A percentile compares a stretch with the other conserved stretches of the same genome.
These are phyloP conservation scores for Toxostoma redivivum DNA, from an alignment of 2,113 vertebrate species.

Conservation along the genomic window DNA sequence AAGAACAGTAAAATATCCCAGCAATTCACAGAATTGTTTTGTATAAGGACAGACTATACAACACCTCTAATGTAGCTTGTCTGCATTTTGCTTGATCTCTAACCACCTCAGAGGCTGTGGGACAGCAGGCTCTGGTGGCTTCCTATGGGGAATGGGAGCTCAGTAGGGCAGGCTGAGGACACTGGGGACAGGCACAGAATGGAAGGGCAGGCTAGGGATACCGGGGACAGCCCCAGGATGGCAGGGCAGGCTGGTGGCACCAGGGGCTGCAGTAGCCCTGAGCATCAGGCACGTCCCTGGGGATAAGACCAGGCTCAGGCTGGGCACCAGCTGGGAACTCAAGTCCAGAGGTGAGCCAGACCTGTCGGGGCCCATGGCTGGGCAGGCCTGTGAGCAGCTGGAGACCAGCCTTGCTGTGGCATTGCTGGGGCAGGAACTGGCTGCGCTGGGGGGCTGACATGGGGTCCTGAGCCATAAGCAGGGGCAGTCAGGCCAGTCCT, in stretches of 20 bases:
- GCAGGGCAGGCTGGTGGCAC: not conserved
- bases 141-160: not conserved
- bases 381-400: not conserved
- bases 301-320: fast-evolving
- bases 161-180: not conserved
- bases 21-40: not conserved
- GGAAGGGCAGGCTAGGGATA: not conserved
- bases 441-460: not conserved
- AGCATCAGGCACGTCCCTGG: fast-evolving
- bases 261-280: fast-evolving
- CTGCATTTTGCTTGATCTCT: not conserved
- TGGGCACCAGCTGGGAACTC: fast-evolving
- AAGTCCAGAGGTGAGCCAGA: no score
- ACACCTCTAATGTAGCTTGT: not conserved
- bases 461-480: not conserved
- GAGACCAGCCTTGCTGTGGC: not conserved
- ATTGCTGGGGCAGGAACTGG: not conserved
- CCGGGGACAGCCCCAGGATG: not conserved
- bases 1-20: not conserved
- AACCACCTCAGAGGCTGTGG: not conserved
- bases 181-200: not conserved
- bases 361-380: fast-evolving
- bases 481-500: not conserved
- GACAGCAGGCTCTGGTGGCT: not conserved
- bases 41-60: not conserved